Base-by-base conservation (phyloP, 2,888 invertebrate species). In the Microdon myrmicae region DNA sequence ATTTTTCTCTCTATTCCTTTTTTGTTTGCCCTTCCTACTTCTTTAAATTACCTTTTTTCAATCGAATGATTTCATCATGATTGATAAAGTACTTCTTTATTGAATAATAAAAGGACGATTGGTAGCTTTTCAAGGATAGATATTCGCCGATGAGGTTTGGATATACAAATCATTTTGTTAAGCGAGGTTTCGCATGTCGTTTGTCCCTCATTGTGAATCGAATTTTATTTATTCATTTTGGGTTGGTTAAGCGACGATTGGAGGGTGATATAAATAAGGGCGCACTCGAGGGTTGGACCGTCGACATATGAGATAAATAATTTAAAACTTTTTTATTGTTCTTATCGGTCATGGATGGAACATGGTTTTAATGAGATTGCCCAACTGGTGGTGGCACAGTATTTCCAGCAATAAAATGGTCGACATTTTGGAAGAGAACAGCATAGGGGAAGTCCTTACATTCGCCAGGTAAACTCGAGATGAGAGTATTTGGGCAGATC, bases 51-150 rank as follows among this genome's bases (percentile, higher is more conserved):
- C 53, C 59, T 68, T 58, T 51, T 54, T 53, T 67, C 60, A 55
- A 67, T 53, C 59, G 56, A 68, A 56, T 67, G 59, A 68, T 60
- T 59, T 53, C 55, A 47, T 60, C 56, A 66, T 66, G 66, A 66
- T 66, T 66, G 66, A 66, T 66, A 66, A 66, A 66, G 66, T 66
- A 54, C 58, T 66, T 66, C 66, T 66, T 59, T 59, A 66, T 66
- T 66, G 59, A 48, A 66, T 43, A 39, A 66, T 44, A 59, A 66
- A 29, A 47, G 39, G 39, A 45, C 48, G 55, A 44, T 31, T 22
- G 48, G 44, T 44, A 20, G 13, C 6, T 23, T 13, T 26, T 7
- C 4, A 12, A 29, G 32, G 14, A 38, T 31, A 20, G 26, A 19
- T 23, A 23, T 29, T 10, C 5, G 38, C 3, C 10, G 23, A 20